phyloP scores from a whole-genome alignment of 2,888 invertebrate species.

The Hipparchia sbordonii region DNA sequence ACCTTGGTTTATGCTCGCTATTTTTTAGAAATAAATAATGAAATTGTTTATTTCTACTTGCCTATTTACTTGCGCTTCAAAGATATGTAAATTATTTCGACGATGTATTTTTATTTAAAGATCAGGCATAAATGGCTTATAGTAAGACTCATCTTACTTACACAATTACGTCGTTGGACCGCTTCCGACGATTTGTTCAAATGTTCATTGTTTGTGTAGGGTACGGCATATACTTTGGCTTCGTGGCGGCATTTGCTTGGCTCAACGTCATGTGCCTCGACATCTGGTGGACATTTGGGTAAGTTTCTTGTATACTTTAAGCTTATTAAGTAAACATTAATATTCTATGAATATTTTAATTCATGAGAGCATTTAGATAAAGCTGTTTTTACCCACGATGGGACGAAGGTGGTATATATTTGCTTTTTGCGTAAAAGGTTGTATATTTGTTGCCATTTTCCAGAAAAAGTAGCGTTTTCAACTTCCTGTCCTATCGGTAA shows the following conservation, averaged over 20 bases:
- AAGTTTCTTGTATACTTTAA: conserved; percentile 57
- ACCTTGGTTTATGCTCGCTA: no score
- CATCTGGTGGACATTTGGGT: conserved; percentile 93
- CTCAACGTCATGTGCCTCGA: conserved; percentile 91
- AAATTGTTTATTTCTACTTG: no score
- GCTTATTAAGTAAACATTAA: conserved; percentile 33
- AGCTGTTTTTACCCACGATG: not conserved
- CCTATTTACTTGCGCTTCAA: not conserved
- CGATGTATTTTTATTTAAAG: conserved; percentile 8
- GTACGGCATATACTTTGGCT: conserved; percentile 86
- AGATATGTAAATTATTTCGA: not conserved
- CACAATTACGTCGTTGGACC: conserved; percentile 37
- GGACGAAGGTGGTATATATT: no score
- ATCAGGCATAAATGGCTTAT: conserved; percentile 19
- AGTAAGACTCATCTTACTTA: conserved; percentile 37
- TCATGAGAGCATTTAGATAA: conserved; percentile 5
- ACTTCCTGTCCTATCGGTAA: no score
- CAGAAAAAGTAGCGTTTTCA: no score
- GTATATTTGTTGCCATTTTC: no score
- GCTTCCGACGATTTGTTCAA: conserved; percentile 36
- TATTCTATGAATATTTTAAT: conserved; percentile 21
- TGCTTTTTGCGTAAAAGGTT: no score
- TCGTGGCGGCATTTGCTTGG: conserved; percentile 89
- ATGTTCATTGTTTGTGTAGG: conserved; percentile 78
- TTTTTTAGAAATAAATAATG: no score